phyloP scores from a whole-genome alignment of 1,140 invertebrate genomes.

The Drosophila pseudoananassae region DNA sequence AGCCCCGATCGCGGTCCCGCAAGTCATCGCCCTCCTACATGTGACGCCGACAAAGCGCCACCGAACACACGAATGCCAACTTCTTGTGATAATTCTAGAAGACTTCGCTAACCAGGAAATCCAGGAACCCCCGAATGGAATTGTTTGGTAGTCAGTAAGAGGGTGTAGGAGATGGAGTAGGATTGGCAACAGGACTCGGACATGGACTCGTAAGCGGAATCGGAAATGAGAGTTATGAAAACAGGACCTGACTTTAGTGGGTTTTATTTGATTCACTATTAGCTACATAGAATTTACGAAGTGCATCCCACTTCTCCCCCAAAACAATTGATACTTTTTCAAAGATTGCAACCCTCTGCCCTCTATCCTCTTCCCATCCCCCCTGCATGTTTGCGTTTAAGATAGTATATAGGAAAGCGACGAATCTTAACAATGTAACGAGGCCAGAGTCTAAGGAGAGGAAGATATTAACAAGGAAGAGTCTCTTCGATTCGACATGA shows the following conservation, averaged over 20 bases:
- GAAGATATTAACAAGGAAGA: neutral
- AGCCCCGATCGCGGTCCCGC: slow-evolving; percentile 69
- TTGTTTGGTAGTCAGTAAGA: slow-evolving; percentile 24
- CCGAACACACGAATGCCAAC: slow-evolving; percentile 48
- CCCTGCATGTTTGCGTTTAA: neutral
- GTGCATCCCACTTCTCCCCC: neutral
- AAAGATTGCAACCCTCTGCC: neutral
- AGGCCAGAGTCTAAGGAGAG: neutral
- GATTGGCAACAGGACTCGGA: neutral
- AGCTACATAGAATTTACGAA: slow-evolving; percentile 40
- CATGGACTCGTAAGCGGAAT: neutral
- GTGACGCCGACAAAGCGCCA: slow-evolving; percentile 73
- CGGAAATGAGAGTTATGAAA: slow-evolving; percentile 34
- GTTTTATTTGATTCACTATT: slow-evolving; percentile 43
- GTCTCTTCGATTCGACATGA: neutral
- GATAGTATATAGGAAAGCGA: neutral
- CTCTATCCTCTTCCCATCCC: neutral
- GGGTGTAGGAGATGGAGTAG: slow-evolving; percentile 1
- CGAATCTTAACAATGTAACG: neutral
- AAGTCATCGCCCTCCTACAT: slow-evolving; percentile 81
- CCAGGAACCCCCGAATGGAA: slow-evolving; percentile 15
- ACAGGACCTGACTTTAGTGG: slow-evolving; percentile 46
- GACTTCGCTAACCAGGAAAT: slow-evolving; percentile 23
- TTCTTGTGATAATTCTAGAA: slow-evolving; percentile 52
- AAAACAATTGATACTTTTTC: slow-evolving; percentile 4